These are phyloP conservation scores for Numenius arquata DNA, from an alignment of 2,113 vertebrate species.

Conservation along the genomic window DNA sequence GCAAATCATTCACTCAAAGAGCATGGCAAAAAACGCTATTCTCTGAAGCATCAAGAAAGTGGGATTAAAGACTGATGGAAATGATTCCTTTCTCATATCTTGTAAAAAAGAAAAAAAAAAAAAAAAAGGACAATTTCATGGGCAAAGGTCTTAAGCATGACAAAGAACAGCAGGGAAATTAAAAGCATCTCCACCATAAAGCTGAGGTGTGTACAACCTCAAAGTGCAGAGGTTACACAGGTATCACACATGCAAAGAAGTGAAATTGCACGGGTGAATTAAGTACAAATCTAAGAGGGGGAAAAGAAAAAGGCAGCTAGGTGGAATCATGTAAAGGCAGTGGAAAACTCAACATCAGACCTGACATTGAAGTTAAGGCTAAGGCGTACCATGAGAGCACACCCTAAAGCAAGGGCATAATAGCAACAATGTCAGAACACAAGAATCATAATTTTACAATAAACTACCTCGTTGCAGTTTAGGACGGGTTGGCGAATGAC, in stretches of 20 bases:
- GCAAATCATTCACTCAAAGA: background rate
- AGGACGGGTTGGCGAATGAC: too few relatives aligned
- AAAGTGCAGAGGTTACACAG: background rate
- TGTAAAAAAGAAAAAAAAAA: background rate
- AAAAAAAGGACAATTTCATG: background rate
- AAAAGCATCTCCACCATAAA: background rate
- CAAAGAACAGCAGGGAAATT: background rate
- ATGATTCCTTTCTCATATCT: background rate
- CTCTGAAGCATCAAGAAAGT: background rate
- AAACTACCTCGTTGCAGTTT: background rate
- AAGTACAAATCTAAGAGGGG: background rate
- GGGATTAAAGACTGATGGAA: background rate
- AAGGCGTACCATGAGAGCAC: background rate
- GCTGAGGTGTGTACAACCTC: background rate
- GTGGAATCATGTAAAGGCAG: background rate
- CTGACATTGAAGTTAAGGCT: background rate
- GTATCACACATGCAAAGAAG: background rate
- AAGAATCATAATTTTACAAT: background rate
- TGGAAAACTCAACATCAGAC: background rate
- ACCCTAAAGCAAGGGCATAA: background rate
- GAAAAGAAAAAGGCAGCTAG: background rate
- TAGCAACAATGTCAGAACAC: background rate
- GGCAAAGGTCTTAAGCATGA: background rate
- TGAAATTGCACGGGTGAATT: background rate
- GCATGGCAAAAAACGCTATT: fast-evolving